A percentile compares a stretch with the other conserved stretches of the same genome.
These are phyloP conservation scores for Falcunculus frontatus DNA, from an alignment of 2,113 vertebrate genomes.

Conservation along the genomic window DNA sequence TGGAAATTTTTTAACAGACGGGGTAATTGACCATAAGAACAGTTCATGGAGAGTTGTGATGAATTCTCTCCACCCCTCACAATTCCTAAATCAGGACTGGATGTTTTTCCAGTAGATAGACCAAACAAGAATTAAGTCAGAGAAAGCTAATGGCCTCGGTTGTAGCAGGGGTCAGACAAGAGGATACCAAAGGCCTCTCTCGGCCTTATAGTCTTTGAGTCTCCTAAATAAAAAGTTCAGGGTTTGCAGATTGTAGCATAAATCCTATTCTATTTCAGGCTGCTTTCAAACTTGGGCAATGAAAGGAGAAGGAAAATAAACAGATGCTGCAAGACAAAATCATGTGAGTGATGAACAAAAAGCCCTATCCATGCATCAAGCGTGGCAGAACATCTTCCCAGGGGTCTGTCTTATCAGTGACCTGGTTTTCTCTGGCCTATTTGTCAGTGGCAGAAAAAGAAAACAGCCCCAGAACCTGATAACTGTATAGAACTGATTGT, in stretches of 20 bases:
- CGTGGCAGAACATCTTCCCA: slow-evolving; percentile 28
- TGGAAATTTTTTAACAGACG: slow-evolving; percentile 38
- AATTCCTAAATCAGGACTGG: slow-evolving; percentile 26
- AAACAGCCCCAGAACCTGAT: slow-evolving; percentile 59
- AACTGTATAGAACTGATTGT: slow-evolving; percentile 47
- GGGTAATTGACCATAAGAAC: slow-evolving; percentile 47
- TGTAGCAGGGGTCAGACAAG: slow-evolving; percentile 41
- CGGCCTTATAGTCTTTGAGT: neutral
- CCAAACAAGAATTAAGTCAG: slow-evolving; percentile 52
- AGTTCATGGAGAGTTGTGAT: neutral
- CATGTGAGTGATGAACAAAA: slow-evolving; percentile 35
- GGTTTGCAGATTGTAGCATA: neutral
- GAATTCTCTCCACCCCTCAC: neutral
- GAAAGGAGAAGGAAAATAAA: slow-evolving; percentile 52
- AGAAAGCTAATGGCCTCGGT: slow-evolving; percentile 32
- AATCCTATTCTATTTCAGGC: slow-evolving; percentile 44
- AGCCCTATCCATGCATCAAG: slow-evolving; percentile 28
- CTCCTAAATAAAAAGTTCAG: slow-evolving; percentile 27
- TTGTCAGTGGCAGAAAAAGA: slow-evolving; percentile 69
- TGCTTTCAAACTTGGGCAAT: slow-evolving; percentile 21
- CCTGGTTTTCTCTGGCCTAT: slow-evolving; percentile 65
- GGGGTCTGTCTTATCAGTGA: slow-evolving; percentile 67
- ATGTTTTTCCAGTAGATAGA: slow-evolving; percentile 47
- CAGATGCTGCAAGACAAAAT: slow-evolving; percentile 31
- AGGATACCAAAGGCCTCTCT: slow-evolving; percentile 20